Evolutionary conservation across 2,797 vertebrate species (phyloP).

Genomic region (Mormyrops boulengeri): DNA sequence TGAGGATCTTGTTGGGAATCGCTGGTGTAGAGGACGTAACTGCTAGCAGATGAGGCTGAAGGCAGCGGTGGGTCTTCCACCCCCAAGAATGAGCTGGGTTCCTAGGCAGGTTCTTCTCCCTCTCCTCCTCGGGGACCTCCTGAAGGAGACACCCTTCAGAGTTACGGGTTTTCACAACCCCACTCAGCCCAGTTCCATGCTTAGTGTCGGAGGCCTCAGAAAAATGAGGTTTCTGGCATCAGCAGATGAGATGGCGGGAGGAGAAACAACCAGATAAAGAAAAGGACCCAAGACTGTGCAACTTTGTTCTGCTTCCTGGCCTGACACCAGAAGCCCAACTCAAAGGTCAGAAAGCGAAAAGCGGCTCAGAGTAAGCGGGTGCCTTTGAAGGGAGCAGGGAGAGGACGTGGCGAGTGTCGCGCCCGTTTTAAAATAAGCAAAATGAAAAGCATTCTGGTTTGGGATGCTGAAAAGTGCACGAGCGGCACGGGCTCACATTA

Average conservation of each 20-base stretch:
- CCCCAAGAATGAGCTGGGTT: background rate
- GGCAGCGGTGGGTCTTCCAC: background rate
- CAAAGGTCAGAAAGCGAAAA: background rate
- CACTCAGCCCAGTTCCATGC: background rate
- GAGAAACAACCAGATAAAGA: background rate
- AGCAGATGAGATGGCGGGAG: background rate
- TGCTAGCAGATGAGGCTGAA: background rate
- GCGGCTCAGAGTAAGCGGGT: background rate
- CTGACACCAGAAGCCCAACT: background rate
- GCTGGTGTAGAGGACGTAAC: background rate
- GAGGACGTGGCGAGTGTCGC: background rate
- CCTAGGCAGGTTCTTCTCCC: background rate
- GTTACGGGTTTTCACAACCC: background rate
- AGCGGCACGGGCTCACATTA: background rate
- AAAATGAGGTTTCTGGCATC: background rate
- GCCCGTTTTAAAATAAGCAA: background rate
- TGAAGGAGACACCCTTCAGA: background rate
- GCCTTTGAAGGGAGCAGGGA: background rate
- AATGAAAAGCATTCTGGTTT: background rate
- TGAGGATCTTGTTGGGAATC: background rate
- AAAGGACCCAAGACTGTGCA: background rate
- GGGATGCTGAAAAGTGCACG: background rate
- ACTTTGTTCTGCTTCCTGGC: background rate
- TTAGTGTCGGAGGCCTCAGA: background rate
- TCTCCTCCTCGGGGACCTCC: background rate